Conservation (phyloP, 2,797 vertebrate species). For the Simalia tracyae region DNA sequence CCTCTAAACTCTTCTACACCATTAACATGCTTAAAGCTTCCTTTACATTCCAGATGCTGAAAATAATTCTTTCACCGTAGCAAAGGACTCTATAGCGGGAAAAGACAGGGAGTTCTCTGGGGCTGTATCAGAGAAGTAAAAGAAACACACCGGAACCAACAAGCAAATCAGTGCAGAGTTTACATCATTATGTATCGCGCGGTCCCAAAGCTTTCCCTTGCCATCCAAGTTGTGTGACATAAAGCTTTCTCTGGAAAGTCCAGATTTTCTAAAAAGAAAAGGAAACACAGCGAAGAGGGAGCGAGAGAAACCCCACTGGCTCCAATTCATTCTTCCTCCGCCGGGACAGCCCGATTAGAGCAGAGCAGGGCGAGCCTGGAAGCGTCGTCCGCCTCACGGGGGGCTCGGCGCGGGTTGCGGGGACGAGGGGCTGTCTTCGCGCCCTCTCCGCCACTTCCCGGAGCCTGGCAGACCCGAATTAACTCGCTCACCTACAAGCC, state of each 20-base stretch:
- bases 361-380: background rate
- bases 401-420: too few species aligned
- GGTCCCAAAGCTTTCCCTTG: background rate
- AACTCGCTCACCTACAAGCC: constrained; percentile 10
- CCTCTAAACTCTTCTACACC: background rate
- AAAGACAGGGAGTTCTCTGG: constrained; percentile 33
- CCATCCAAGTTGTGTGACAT: constrained; percentile 31
- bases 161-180: background rate
- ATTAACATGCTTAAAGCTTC: background rate
- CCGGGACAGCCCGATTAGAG: background rate
- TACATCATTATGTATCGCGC: background rate
- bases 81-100: background rate
- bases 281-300: background rate
- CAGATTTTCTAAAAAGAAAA: background rate
- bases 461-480: constrained; percentile 22
- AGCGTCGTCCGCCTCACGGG: background rate
- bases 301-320: background rate
- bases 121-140: constrained; percentile 35
- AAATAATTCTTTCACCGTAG: background rate
- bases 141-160: background rate
- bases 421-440: too few species aligned
- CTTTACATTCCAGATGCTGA: background rate
- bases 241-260: background rate
- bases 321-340: background rate
- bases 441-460: background rate